A percentile compares a stretch with the other conserved stretches of the same genome.
Evolutionary conservation across 2,113 vertebrate genomes (phyloP).

Genomic region (human): GRCh38 chr4:107553001-107553500

Average conservation of each 20-base stretch:
- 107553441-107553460: not conserved
- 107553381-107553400: not conserved
- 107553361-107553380: not conserved
- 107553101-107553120: constrained; percentile 79
- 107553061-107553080: constrained; percentile 78
- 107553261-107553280: not conserved
- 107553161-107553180: constrained; percentile 68
- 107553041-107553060: constrained; percentile 81
- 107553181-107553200: constrained; percentile 61
- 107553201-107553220: constrained; percentile 48
- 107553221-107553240: constrained; percentile 1
- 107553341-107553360: not conserved
- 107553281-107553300: not conserved
- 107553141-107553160: constrained; percentile 76
- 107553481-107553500: not conserved
- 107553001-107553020: constrained; percentile 75
- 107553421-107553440: not conserved
- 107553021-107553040: constrained; percentile 76
- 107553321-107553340: not conserved
- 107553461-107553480: not conserved
- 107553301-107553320: not conserved
- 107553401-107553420: not conserved
- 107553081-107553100: constrained; percentile 80
- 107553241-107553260: not conserved
- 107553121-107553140: constrained; percentile 81